Base-by-base conservation (phyloP, 2,113 vertebrate species). In the Hepsetus odoe region DNA sequence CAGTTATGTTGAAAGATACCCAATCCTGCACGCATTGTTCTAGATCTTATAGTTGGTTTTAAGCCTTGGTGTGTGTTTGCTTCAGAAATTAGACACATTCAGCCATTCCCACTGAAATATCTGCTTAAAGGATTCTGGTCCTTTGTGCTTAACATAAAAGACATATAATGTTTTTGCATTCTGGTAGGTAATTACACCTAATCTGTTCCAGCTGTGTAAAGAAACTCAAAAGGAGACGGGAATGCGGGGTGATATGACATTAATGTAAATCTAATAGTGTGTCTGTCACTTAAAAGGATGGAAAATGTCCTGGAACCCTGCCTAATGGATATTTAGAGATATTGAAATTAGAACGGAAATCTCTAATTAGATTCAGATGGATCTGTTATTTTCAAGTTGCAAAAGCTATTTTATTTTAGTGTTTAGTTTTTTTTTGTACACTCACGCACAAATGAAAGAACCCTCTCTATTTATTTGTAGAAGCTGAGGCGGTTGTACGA, bases 401-500 rank as follows among this genome's bases (percentile, higher is more conserved):
- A 61, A 16, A 32, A 30, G 2, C 3, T n/a, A 33, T 35, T 58
- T 62, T 62, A 13, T 30, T 61, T 30, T 64, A 33, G 38, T 6
- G 1, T 22, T 18, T 8, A 3, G 10, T 3, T 56, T 18, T 26
- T 14, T 28, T 30, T 66, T 55, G 24, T 46, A 46, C 42, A 61
- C 0, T 13, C 7, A 20, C 32, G 8, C 7, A 42, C 24, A 9
- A 44, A 61, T 14, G 11, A 67, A 28, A 20, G 10, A 4, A 42
- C 32, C 38, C 9, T 56, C 14, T 55, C 1, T 13, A 11, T 30
- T 32, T 88, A 65, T 68, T 88, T 90, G 18, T 85, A 98, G 96
- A 99, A 98, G 92, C 94, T 99, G 2, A 96, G 95, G 58, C 94
- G 94, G 18, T 88, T 99, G 55, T 99, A 99, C 74, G 93, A 96